phyloP scores from a whole-genome alignment of 2,888 invertebrate species.

The Holacanthella duospinosa region DNA sequence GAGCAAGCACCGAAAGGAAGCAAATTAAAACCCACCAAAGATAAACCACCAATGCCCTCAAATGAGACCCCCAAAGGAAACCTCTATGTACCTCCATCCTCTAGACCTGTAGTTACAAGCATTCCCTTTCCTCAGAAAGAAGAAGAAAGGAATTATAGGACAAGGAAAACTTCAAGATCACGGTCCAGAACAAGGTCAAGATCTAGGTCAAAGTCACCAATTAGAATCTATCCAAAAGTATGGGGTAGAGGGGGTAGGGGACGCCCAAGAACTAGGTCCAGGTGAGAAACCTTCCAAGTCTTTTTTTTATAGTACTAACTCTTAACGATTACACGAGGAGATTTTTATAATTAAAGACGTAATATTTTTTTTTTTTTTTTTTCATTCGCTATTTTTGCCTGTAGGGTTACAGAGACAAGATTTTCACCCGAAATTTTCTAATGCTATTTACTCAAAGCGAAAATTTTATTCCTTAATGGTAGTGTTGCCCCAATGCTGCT shows the following conservation, averaged over 20 bases:
- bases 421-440: too few relatives aligned
- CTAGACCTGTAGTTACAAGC: not conserved
- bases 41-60: not conserved
- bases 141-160: constrained; percentile 13
- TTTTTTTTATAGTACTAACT: not conserved
- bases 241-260: not conserved
- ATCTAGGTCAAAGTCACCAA: too few relatives aligned
- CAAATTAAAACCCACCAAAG: not conserved
- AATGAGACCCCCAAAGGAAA: constrained; percentile 1
- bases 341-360: too few relatives aligned
- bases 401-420: too few relatives aligned
- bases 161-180: constrained; percentile 13
- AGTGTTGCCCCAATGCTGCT: too few relatives aligned
- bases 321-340: too few relatives aligned
- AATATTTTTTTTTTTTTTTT: constrained; percentile 8
- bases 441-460: too few relatives aligned
- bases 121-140: too few relatives aligned
- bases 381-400: too few relatives aligned
- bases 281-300: not conserved
- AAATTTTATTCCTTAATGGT: too few relatives aligned
- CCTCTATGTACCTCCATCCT: not conserved
- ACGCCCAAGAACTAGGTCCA: not conserved
- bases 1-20: constrained; percentile 7
- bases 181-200: constrained; percentile 5
- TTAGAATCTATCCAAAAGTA: too few relatives aligned